A percentile compares a stretch with the other conserved stretches of the same genome.
phyloP scores from a whole-genome alignment of 2,888 invertebrate genomes.

The Nomada ruficornis region DNA sequence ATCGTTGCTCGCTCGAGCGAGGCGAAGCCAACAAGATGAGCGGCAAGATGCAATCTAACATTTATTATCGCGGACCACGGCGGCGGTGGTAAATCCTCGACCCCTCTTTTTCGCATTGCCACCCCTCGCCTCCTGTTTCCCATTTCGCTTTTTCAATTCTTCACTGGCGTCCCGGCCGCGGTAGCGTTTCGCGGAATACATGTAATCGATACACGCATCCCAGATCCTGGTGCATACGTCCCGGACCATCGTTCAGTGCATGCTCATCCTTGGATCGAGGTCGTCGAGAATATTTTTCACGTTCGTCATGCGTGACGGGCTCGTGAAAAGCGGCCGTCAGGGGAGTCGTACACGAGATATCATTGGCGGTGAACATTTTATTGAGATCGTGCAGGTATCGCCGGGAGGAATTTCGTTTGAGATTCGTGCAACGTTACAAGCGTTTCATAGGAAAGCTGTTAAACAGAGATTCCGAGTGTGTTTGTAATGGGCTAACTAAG shows the following conservation, averaged over 20 bases:
- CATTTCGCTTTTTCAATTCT: not conserved
- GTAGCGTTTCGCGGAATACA: constrained; percentile 61
- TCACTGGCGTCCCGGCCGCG: constrained; percentile 37
- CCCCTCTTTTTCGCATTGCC: constrained; percentile 17
- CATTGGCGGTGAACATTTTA: not conserved
- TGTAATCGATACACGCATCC: constrained; percentile 64
- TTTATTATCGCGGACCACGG: constrained; percentile 67
- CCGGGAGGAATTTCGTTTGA: not conserved
- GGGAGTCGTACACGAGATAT: not conserved
- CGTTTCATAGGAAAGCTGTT: too few species aligned
- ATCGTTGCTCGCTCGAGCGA: constrained; percentile 68
- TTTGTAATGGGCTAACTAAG: not conserved
- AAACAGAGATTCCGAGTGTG: not conserved
- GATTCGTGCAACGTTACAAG: not conserved
- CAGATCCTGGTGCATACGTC: constrained; percentile 51
- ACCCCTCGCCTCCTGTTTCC: not conserved
- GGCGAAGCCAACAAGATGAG: constrained; percentile 58
- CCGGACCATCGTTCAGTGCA: constrained; percentile 28
- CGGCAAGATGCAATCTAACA: constrained; percentile 69
- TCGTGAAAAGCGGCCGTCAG: constrained; percentile 28
- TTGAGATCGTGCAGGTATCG: not conserved
- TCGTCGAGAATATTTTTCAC: constrained; percentile 41
- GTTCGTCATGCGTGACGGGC: constrained; percentile 54
- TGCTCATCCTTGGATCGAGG: constrained; percentile 56
- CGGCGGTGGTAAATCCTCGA: constrained; percentile 31